phyloP scores from a whole-genome alignment of 2,797 vertebrate genomes.

The Lutjanus campechanus region DNA sequence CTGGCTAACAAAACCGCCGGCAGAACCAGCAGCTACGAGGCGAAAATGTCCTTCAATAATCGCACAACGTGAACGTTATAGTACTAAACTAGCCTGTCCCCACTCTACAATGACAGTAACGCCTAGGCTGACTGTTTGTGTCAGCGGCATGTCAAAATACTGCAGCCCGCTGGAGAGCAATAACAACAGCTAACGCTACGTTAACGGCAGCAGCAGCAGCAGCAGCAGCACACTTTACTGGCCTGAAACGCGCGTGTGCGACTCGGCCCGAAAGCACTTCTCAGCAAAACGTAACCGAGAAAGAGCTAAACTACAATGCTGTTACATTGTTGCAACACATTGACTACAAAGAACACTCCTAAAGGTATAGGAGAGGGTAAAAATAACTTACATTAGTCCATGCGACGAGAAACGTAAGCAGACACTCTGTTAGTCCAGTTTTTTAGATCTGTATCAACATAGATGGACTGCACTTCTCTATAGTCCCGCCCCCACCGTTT shows the following conservation, averaged over 20 bases:
- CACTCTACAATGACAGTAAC: constrained; percentile 35
- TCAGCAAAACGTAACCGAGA: constrained; percentile 50
- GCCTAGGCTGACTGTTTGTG: constrained; percentile 39
- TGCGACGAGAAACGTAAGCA: constrained; percentile 60
- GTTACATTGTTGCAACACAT: not conserved
- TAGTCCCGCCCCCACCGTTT: constrained; percentile 78
- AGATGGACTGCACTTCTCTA: constrained; percentile 79
- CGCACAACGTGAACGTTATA: not conserved
- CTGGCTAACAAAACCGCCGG: constrained; percentile 34
- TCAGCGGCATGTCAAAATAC: constrained; percentile 63
- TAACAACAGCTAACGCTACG: constrained; percentile 59
- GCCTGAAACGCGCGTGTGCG: constrained; percentile 49
- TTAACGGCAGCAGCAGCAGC: not conserved
- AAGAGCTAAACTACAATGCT: constrained; percentile 20
- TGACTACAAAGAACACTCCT: not conserved
- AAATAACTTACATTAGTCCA: constrained; percentile 83
- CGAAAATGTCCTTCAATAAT: constrained; percentile 19
- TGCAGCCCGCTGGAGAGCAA: constrained; percentile 56
- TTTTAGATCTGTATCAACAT: constrained; percentile 77
- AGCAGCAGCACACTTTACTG: constrained; percentile 45
- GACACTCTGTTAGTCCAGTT: constrained; percentile 70
- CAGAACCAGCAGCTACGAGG: constrained; percentile 8
- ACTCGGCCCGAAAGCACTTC: constrained; percentile 63
- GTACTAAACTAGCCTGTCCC: not conserved
- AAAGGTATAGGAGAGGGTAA: constrained; percentile 13